Percentiles rank a stretch among this genome's conserved stretches.
These are phyloP conservation scores for Melanaphis sacchari DNA, from an alignment of 1,140 invertebrate genomes.

Conservation along the genomic window DNA sequence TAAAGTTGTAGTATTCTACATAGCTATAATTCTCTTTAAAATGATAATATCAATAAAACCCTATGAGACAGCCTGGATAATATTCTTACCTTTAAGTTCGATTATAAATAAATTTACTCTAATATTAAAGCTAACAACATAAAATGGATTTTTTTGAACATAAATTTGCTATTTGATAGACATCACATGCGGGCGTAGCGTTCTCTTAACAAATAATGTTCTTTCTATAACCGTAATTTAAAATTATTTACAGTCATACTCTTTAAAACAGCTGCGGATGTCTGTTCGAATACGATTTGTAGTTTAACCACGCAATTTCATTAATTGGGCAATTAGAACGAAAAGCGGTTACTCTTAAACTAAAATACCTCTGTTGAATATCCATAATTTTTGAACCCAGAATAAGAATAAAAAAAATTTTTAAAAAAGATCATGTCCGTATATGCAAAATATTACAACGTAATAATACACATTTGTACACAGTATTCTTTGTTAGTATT, in stretches of 20 bases:
- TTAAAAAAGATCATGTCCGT: neutral
- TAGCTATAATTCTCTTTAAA: no score
- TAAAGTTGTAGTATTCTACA: no score
- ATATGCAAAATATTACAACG: neutral
- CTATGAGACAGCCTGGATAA: no score
- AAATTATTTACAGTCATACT: constrained; percentile 3
- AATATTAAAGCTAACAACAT: no score
- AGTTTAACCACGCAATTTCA: constrained; percentile 25
- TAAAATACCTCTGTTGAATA: constrained; percentile 1
- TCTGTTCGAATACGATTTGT: neutral
- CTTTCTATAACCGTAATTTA: neutral
- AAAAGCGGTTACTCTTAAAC: neutral
- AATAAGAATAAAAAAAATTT: neutral
- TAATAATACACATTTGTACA: constrained; percentile 6
- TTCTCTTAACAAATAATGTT: neutral
- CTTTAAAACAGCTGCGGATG: neutral
- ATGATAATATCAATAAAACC: no score
- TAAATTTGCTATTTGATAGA: no score
- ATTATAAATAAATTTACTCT: no score
- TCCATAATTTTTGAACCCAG: constrained; percentile 22
- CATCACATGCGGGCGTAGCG: no score
- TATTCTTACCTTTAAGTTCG: no score
- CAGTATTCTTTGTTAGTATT: neutral
- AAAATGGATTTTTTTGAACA: no score
- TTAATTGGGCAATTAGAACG: constrained; percentile 41